Base-by-base conservation (phyloP, 2,797 vertebrate genomes). In the Geotrypetes seraphini region DNA sequence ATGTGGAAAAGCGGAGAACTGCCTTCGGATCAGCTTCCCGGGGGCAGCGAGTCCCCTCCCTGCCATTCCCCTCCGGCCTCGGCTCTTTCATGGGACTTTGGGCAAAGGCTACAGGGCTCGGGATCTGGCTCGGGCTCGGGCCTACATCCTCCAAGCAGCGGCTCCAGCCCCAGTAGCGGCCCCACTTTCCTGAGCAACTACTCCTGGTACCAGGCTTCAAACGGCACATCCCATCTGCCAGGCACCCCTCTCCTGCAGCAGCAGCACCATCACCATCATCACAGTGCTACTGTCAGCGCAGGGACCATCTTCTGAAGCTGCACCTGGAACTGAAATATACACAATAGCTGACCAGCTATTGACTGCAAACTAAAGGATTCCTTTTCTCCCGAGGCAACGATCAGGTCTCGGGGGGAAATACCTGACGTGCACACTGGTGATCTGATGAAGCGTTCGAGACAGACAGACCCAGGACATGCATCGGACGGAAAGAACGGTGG, bases 1-100 rank as follows among this genome's bases (percentile, higher is more conserved):
- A 80, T 96, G 83, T 97, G 94, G 94, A 96, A 97, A 53, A 93
- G 86, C 54, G 91, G 92, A 13, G 92, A 96, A 77, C 79, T 96
- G 25, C 87, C 88, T 4, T 76, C 84, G 1, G 91, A 93, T 33
- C 89, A 86, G 33, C 83, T 84, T 13, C 82, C 83, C 0, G 84
- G 79, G 20, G 78, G 86, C 53, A 83, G 83, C 25, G 76, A 87
- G 25, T 93, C 92, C 21, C 90, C 92, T 1, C 76, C 86, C 3
- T 89, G 87, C 55, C 56, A 73, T 18, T 90, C 91, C 13, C 89
- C 94, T 5, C 78, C 89, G 1, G 65, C 73, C 24, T 67, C 79
- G 2, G 68, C 76, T 23, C 69, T 85, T 2, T 64, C 77, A 39
- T 96, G 94, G 94, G 94, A 97, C 78, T 96, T 96, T 60, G 75